Evolutionary conservation across 2,797 vertebrate species (phyloP), one percentile per base, ranked within the genome.

Genomic region (Acanthurus lineatus): DNA sequence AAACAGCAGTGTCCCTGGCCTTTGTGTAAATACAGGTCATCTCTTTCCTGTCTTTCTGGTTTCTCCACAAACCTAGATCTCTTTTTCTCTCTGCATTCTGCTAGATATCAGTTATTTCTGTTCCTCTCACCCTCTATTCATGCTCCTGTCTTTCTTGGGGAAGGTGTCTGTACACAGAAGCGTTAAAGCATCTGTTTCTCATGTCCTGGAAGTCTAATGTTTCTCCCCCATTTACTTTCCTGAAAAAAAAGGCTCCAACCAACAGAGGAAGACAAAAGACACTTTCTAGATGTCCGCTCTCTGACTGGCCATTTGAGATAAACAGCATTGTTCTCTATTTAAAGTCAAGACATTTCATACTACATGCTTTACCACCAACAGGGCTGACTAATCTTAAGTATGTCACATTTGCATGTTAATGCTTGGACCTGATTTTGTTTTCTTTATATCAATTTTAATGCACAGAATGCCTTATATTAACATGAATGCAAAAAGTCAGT

Each of bases 231-330:
- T 85, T 81, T 69, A 69, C 67, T 64, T 76, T 84, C 76, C 80
- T 62, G 60, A 73, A 89, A 76, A 72, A 35, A 35, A 35, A 35
- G 32, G 77, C 79, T 88, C 74, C 83, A 90, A 84, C 91, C 88
- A 92, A 85, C 83, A 86, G 62, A 86, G 74, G 76, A 81, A 90
- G 90, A 91, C 82, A 85, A 88, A 79, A 65, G 57, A 38, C 61
- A 75, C 49, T 64, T 69, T 76, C 76, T 75, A 79, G 16, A 80
- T 56, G 66, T 71, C 57, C 72, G 56, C 51, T 58, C 69, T 52
- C 44, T 79, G 69, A 48, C 20, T 3, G 0, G 9, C 44, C 65
- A 58, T 22, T 62, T 17, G 20, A 35, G 57, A 64, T 32, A 32
- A 65, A 45, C 56, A 38, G 40, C 7, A 16, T 6, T n/a, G 2